These are phyloP conservation scores for Neelides sp. DNA, from an alignment of 1,140 invertebrate species.

Conservation along the genomic window DNA sequence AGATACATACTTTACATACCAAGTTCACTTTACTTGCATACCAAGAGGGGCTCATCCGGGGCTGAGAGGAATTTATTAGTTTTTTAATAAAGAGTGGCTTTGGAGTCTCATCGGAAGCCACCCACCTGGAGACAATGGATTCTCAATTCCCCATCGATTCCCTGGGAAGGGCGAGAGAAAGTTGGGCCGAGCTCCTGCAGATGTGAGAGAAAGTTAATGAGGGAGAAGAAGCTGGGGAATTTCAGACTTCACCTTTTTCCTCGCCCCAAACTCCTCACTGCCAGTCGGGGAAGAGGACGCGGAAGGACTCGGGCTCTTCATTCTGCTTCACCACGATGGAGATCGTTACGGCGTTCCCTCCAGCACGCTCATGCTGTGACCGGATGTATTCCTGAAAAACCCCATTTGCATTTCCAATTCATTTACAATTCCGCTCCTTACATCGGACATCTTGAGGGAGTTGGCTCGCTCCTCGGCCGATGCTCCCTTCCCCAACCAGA, in stretches of 20 bases:
- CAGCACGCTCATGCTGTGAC: slow-evolving; percentile 40
- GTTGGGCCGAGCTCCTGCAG: too few species aligned
- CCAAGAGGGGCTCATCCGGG: too few species aligned
- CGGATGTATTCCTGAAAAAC: slow-evolving; percentile 47
- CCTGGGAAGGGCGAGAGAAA: not conserved
- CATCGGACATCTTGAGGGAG: slow-evolving; percentile 45
- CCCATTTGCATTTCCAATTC: slow-evolving; percentile 1
- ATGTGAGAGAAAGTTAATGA: not conserved
- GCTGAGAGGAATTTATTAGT: too few species aligned
- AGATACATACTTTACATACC: too few species aligned
- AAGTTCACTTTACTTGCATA: too few species aligned
- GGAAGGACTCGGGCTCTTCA: slow-evolving; percentile 53
- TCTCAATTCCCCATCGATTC: too few species aligned
- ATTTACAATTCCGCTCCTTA: slow-evolving; percentile 31
- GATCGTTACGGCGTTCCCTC: slow-evolving; percentile 46
- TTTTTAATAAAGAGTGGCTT: too few species aligned
- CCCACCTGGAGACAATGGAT: too few species aligned
- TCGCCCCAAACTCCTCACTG: slow-evolving; percentile 48
- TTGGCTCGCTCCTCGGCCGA: slow-evolving; percentile 50
- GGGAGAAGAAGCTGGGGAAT: not conserved
- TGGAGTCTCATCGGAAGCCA: too few species aligned
- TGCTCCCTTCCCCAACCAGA: slow-evolving; percentile 62
- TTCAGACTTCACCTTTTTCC: too few species aligned
- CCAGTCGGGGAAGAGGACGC: slow-evolving; percentile 54
- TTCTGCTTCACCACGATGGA: slow-evolving; percentile 47